Conservation (phyloP, 2,888 invertebrate genomes). For the Tuberolachnus salignus region DNA sequence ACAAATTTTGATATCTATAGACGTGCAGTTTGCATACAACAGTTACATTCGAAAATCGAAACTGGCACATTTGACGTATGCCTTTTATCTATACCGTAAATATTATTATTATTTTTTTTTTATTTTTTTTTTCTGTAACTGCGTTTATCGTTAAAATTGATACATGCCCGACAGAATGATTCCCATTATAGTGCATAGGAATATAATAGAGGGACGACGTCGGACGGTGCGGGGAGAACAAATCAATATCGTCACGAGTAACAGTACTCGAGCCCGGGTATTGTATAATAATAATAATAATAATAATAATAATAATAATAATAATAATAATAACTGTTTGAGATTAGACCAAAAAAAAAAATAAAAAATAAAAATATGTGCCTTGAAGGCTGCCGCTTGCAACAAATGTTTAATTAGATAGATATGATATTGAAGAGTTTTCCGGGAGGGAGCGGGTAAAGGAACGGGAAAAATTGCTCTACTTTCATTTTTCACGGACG, state of each 20-base stretch:
- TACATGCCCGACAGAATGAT: neutral
- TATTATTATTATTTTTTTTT: no score
- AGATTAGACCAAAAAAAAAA: constrained; percentile 10
- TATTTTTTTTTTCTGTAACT: no score
- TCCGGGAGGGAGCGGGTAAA: neutral
- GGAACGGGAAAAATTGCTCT: constrained; percentile 38
- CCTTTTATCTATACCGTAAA: no score
- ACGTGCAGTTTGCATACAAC: no score
- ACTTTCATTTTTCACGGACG: constrained; percentile 54
- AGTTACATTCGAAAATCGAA: no score
- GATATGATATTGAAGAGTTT: constrained; percentile 7
- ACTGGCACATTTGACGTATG: no score
- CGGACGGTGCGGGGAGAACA: neutral
- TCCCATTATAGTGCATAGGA: neutral
- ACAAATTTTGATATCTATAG: no score
- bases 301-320: no score
- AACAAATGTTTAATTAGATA: constrained; percentile 16
- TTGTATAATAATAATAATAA: constrained; percentile 2
- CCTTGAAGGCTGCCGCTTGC: neutral
- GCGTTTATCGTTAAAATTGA: no score
- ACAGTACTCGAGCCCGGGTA: neutral
- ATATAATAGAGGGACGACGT: neutral
- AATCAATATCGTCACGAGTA: constrained; percentile 10
- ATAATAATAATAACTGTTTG: neutral
- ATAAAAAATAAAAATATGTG: no score